These are phyloP conservation scores for Crambe crambe DNA, from an alignment of 37 sponge, comb jelly and placozoan species.

Conservation along the genomic window DNA sequence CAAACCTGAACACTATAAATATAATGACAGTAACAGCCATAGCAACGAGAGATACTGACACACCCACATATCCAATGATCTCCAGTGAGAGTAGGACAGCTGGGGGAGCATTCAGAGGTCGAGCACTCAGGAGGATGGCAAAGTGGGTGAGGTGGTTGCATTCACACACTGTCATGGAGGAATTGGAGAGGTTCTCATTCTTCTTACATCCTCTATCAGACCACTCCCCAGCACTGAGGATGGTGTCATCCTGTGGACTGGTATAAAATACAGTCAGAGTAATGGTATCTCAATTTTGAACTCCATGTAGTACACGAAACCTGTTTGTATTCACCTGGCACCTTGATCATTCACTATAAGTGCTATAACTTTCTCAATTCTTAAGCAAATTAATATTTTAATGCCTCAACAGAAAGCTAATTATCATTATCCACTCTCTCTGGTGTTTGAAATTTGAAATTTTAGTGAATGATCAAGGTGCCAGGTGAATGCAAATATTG, in stretches of 20 bases:
- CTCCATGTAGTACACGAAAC: too few relatives aligned
- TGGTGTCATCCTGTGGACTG: background rate
- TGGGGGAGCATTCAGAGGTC: background rate
- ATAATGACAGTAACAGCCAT: conserved; percentile 1
- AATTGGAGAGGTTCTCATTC: conserved; percentile 10
- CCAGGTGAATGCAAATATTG: too few relatives aligned
- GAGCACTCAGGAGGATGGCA: conserved; percentile 58
- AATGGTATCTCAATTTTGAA: background rate
- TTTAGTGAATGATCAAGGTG: too few relatives aligned
- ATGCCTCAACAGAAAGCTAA: too few relatives aligned
- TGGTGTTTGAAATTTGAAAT: too few relatives aligned
- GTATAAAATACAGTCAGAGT: too few relatives aligned
- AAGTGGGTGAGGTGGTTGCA: conserved; percentile 77
- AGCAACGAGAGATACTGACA: conserved; percentile 14
- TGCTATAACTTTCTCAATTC: too few relatives aligned
- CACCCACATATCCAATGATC: conserved; percentile 25
- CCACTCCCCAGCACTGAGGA: background rate
- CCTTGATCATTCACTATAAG: too few relatives aligned
- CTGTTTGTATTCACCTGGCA: too few relatives aligned
- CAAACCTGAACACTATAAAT: background rate
- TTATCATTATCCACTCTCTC: too few relatives aligned
- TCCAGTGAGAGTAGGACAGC: background rate
- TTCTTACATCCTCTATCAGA: background rate
- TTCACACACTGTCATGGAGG: conserved; percentile 29
- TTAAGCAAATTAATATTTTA: too few relatives aligned